Percentiles rank a stretch among this genome's conserved stretches.
phyloP scores from a whole-genome alignment of 2,888 invertebrate species.

The Argyresthia albistria region DNA sequence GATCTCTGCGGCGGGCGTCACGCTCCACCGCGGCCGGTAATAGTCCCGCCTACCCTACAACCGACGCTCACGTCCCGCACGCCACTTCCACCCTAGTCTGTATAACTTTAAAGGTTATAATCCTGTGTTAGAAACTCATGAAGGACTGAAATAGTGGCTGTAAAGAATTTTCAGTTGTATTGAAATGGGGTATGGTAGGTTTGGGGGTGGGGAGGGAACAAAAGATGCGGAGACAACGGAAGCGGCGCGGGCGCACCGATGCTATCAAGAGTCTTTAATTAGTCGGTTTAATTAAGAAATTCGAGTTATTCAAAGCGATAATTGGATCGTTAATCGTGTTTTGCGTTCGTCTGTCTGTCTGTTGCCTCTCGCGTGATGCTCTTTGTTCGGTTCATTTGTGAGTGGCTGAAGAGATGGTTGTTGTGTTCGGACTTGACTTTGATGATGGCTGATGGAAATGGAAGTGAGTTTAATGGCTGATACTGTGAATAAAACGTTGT shows the following conservation, averaged over 20 bases:
- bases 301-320: slow-evolving; percentile 45
- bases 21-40: slow-evolving; percentile 49
- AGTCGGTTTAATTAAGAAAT: slow-evolving; percentile 47
- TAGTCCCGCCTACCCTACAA: slow-evolving; percentile 49
- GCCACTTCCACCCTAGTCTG: not conserved
- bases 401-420: not conserved
- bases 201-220: slow-evolving; percentile 12
- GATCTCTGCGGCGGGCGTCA: slow-evolving; percentile 68
- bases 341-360: not conserved
- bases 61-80: slow-evolving; percentile 3
- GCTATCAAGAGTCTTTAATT: slow-evolving; percentile 24
- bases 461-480: not conserved
- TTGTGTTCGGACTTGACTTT: not conserved
- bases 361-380: not conserved
- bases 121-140: not conserved
- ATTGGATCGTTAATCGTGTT: slow-evolving; percentile 46
- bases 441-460: not conserved
- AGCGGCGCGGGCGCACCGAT: slow-evolving; percentile 20
- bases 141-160: not conserved
- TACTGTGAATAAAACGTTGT: not conserved
- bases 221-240: slow-evolving; percentile 48
- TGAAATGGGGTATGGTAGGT: slow-evolving; percentile 2
- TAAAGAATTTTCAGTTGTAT: slow-evolving; percentile 15
- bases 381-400: not conserved
- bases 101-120: slow-evolving; percentile 4